These are phyloP conservation scores for Saturnia japonica DNA, from an alignment of 2,888 invertebrate species.

Conservation along the genomic window DNA sequence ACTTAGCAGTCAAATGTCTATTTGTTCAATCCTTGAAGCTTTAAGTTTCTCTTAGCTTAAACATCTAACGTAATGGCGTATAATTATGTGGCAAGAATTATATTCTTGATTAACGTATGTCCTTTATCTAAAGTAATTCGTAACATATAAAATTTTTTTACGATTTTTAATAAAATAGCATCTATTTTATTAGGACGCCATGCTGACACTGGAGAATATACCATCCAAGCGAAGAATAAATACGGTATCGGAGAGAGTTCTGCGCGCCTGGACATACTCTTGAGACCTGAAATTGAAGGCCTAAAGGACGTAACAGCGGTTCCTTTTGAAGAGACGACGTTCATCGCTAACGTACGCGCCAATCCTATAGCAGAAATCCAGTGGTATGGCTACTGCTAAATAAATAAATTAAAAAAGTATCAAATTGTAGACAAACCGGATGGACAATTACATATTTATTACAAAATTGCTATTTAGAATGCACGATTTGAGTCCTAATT, in stretches of 20 bases:
- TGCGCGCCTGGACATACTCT: constrained; percentile 89
- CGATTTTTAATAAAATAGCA: neutral
- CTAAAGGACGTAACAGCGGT: constrained; percentile 87
- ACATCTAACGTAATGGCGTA: too few species aligned
- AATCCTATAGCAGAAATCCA: constrained; percentile 94
- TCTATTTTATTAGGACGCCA: constrained; percentile 78
- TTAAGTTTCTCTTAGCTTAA: too few species aligned
- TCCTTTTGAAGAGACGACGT: constrained; percentile 89
- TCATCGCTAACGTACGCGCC: constrained; percentile 91
- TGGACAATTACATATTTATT: neutral
- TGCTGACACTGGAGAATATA: constrained; percentile 91
- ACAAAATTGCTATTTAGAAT: too few species aligned
- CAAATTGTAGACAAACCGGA: neutral
- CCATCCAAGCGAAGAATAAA: constrained; percentile 89
- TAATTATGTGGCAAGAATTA: too few species aligned
- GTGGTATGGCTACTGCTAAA: constrained; percentile 79
- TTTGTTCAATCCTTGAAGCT: neutral
- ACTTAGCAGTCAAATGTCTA: too few species aligned
- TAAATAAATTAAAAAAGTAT: neutral
- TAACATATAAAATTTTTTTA: neutral
- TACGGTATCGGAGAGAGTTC: constrained; percentile 88
- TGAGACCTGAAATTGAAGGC: constrained; percentile 90
- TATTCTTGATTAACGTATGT: too few species aligned
- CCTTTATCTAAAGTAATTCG: neutral
- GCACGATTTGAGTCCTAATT: too few species aligned